Conservation (phyloP, 2,888 invertebrate species). For the Macaria liturata region DNA sequence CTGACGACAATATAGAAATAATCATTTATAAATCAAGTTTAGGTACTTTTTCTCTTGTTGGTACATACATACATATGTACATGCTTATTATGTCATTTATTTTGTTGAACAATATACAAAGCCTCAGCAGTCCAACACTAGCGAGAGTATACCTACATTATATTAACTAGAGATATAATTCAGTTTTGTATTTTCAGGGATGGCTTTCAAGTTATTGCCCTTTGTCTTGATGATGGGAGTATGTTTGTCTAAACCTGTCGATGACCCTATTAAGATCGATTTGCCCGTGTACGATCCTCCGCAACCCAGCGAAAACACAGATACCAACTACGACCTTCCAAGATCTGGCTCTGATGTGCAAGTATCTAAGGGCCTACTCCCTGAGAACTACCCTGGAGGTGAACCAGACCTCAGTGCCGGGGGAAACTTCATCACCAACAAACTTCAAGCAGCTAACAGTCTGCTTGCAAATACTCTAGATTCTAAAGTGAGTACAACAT, state of each 20-base stretch:
- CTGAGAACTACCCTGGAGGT: conserved; percentile 57
- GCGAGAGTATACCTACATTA: no score
- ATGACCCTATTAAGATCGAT: conserved; percentile 66
- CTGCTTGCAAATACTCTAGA: conserved; percentile 43
- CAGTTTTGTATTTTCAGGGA: conserved; percentile 46
- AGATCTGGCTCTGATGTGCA: conserved; percentile 39
- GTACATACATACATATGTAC: no score
- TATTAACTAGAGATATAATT: no score
- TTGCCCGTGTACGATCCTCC: conserved; percentile 69
- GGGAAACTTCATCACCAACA: conserved; percentile 49
- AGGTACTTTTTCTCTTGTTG: no score
- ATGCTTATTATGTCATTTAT: no score
- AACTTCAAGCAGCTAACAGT: conserved; percentile 48
- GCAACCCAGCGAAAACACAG: conserved; percentile 26
- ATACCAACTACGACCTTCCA: conserved; percentile 46
- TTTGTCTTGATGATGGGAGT: conserved; percentile 40
- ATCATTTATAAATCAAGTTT: no score
- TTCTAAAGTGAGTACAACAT: conserved; percentile 36
- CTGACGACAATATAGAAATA: no score
- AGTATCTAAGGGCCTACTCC: conserved; percentile 43
- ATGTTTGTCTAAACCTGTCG: conserved; percentile 57
- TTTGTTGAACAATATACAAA: no score
- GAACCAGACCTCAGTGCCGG: conserved; percentile 41
- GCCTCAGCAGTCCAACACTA: no score
- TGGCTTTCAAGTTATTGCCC: conserved; percentile 40